These are phyloP conservation scores for Nymphalis urticae DNA, from an alignment of 2,888 invertebrate genomes.

Conservation along the genomic window DNA sequence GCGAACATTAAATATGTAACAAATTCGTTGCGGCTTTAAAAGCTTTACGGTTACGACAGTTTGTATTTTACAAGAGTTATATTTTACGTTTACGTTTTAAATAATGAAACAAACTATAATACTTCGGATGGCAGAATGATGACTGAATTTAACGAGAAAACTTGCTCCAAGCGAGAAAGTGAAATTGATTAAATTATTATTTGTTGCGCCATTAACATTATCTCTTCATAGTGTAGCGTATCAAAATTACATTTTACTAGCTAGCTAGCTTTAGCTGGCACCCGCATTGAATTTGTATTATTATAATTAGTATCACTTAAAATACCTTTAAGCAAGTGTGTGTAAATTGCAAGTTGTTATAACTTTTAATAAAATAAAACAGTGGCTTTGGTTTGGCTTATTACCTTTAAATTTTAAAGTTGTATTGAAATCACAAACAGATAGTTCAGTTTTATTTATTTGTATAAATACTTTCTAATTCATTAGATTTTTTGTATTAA, in stretches of 20 bases:
- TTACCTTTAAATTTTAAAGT: neutral
- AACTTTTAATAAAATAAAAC: no score
- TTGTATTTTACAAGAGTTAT: conserved; percentile 33
- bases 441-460: no score
- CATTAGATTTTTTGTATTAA: neutral
- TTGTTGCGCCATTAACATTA: neutral
- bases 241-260: neutral
- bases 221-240: neutral
- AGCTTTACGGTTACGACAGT: conserved; percentile 38
- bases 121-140: conserved; percentile 8
- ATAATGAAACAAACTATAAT: conserved; percentile 20
- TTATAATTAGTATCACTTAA: no score
- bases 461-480: neutral
- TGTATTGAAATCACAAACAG: no score
- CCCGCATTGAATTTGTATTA: no score
- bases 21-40: conserved; percentile 41
- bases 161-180: neutral
- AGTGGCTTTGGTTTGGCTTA: no score
- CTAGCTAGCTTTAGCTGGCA: no score
- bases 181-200: conserved; percentile 8
- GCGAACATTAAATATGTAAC: conserved; percentile 56
- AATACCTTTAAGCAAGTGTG: no score
- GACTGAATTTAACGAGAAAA: conserved; percentile 10
- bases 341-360: no score
- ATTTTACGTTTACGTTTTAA: conserved; percentile 15